Evolutionary conservation across 2,113 vertebrate genomes (phyloP).

Genomic region (Jaculus jaculus): DNA sequence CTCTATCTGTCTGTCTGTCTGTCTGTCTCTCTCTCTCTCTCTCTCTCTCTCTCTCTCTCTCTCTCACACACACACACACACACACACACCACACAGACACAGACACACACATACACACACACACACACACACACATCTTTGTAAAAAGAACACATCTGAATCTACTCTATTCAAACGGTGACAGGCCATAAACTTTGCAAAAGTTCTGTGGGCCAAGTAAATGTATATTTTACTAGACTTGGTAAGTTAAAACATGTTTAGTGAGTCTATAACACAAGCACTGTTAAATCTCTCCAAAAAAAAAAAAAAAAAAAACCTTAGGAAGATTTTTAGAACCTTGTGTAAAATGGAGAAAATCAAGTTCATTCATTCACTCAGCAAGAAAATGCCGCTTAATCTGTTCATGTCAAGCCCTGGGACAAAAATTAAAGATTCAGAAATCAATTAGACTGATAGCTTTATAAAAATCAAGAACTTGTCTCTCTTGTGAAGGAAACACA

Average conservation of each 20-base stretch:
- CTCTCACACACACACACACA: too few species aligned
- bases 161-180: background rate
- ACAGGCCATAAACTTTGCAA: background rate
- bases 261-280: background rate
- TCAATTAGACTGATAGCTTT: background rate
- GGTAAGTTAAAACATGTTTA: background rate
- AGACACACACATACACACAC: background rate
- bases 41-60: too few species aligned
- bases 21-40: too few species aligned
- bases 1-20: too few species aligned
- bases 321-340: background rate
- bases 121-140: background rate
- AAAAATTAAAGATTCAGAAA: background rate
- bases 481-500: background rate
- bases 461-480: background rate
- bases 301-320: background rate
- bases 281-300: background rate
- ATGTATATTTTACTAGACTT: background rate
- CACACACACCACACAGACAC: fast-evolving
- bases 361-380: background rate
- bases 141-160: background rate
- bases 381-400: background rate
- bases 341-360: background rate
- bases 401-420: background rate
- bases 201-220: background rate